These are phyloP conservation scores for Procambarus clarkii DNA, from an alignment of 1,140 invertebrate genomes.

Conservation along the genomic window DNA sequence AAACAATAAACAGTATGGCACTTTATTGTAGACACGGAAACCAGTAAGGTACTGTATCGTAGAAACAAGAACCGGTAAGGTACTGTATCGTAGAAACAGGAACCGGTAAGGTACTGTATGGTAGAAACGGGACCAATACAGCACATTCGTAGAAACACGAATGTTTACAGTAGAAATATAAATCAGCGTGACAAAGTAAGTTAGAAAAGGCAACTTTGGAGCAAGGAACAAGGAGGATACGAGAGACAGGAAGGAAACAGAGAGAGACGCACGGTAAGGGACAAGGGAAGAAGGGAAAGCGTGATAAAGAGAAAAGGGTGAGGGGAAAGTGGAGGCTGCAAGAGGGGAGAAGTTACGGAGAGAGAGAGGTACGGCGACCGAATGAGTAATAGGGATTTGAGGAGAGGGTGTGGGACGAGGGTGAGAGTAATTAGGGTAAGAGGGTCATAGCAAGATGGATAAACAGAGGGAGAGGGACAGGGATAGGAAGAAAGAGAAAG, in stretches of 20 bases:
- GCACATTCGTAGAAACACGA: too few species aligned
- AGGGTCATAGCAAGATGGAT: background rate
- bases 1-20: too few species aligned
- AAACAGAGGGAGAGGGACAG: background rate
- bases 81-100: background rate
- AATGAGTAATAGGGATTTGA: slow-evolving; percentile 34
- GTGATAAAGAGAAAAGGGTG: background rate
- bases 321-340: background rate
- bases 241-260: background rate
- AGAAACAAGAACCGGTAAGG: background rate
- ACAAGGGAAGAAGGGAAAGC: background rate
- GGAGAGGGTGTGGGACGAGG: slow-evolving; percentile 4
- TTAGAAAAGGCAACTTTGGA: background rate
- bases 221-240: background rate
- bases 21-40: too few species aligned
- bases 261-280: background rate
- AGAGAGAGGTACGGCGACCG: background rate
- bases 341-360: slow-evolving; percentile 1
- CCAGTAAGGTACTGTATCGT: too few species aligned
- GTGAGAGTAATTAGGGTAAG: slow-evolving; percentile 3
- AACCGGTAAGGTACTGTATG: background rate
- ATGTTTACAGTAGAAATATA: too few species aligned
- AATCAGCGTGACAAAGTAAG: background rate
- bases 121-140: too few species aligned
- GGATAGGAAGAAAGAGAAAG: background rate